Evolutionary conservation across 2,888 invertebrate genomes (phyloP).

Genomic region (Carcina quercana): DNA sequence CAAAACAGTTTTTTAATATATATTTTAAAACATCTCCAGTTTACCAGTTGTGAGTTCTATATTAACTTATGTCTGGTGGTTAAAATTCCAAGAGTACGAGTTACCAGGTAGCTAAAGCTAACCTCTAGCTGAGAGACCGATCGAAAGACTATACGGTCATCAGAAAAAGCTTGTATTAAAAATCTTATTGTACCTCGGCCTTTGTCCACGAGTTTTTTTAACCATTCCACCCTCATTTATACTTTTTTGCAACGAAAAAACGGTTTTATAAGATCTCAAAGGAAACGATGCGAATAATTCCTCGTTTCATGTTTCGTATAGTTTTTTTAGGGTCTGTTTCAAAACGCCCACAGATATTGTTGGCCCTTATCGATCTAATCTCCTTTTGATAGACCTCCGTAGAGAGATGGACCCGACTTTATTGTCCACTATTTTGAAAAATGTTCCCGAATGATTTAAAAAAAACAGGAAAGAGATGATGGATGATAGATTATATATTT

Average conservation of each 20-base stretch:
- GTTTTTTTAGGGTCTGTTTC: slow-evolving; percentile 49
- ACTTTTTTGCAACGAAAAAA: slow-evolving; percentile 66
- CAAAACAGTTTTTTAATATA: no score
- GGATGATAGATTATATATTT: slow-evolving; percentile 37
- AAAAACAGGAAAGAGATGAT: slow-evolving; percentile 52
- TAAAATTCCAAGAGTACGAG: no score
- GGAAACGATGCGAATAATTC: slow-evolving; percentile 73
- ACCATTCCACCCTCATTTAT: slow-evolving; percentile 56
- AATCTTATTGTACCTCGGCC: slow-evolving; percentile 53
- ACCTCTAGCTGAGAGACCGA: no score
- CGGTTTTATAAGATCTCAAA: slow-evolving; percentile 65
- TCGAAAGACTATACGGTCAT: slow-evolving; percentile 48
- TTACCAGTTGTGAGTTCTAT: no score
- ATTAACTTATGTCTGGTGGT: no score
- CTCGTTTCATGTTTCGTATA: slow-evolving; percentile 68
- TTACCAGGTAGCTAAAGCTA: no score
- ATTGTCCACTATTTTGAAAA: slow-evolving; percentile 57
- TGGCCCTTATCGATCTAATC: slow-evolving; percentile 65
- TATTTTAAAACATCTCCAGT: no score
- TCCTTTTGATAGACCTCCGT: slow-evolving; percentile 68
- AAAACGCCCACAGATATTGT: slow-evolving; percentile 63
- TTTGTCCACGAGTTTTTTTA: slow-evolving; percentile 64
- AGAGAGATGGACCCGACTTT: slow-evolving; percentile 48
- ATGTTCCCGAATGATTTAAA: slow-evolving; percentile 22
- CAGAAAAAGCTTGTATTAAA: slow-evolving; percentile 55